Percentiles rank a stretch among this genome's conserved stretches.
Evolutionary conservation across 2,113 vertebrate species (phyloP).

Genomic region (Ahaetulla prasina): DNA sequence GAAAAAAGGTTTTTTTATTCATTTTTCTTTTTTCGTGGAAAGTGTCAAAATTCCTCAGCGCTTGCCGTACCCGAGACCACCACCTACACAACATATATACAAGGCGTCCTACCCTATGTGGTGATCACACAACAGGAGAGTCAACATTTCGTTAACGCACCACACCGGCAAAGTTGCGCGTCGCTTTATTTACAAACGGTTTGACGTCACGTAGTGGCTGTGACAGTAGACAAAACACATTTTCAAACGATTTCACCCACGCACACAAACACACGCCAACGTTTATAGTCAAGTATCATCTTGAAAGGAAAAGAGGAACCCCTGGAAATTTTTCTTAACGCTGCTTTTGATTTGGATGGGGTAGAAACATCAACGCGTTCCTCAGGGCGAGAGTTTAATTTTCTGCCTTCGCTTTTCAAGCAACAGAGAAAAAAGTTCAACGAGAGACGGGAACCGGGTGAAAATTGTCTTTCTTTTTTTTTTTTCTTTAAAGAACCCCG

Average conservation of each 20-base stretch:
- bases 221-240: slow-evolving; percentile 46
- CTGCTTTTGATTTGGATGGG: background rate
- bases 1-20: background rate
- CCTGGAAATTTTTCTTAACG: background rate
- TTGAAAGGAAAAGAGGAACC: background rate
- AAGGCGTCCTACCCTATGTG: background rate
- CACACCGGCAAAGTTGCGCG: slow-evolving; percentile 3
- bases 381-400: background rate
- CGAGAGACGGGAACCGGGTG: background rate
- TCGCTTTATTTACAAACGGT: slow-evolving; percentile 50
- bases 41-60: background rate
- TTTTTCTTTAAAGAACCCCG: no score
- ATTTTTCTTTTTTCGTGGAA: background rate
- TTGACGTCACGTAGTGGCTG: slow-evolving; percentile 39
- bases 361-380: accelerated
- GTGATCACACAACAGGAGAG: background rate
- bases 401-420: background rate
- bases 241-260: background rate
- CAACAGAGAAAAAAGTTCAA: background rate
- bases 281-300: slow-evolving; percentile 14
- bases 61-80: background rate
- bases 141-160: no score
- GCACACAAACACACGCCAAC: slow-evolving; percentile 2
- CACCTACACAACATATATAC: background rate
- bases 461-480: background rate